phyloP scores from a whole-genome alignment of 2,113 vertebrate species.

The Piaya cayana region DNA sequence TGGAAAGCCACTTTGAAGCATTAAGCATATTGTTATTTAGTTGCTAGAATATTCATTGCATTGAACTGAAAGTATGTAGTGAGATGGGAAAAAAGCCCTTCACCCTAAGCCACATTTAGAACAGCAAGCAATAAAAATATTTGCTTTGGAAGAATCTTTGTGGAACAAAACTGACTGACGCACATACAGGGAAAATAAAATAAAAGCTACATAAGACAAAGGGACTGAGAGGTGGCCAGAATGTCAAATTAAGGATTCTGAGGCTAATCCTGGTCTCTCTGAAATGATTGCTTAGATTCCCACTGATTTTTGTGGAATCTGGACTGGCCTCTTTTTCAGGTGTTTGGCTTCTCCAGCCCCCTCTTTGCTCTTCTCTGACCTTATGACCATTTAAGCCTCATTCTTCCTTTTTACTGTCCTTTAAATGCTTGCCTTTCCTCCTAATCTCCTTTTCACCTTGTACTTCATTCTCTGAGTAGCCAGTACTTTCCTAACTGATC shows the following conservation, averaged over 20 bases:
- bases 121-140: slow-evolving; percentile 67
- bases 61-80: slow-evolving; percentile 40
- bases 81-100: slow-evolving; percentile 34
- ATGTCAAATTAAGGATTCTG: slow-evolving; percentile 36
- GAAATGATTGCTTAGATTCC: not conserved
- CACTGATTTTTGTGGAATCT: not conserved
- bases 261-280: not conserved
- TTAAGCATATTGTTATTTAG: slow-evolving; percentile 57
- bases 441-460: not conserved
- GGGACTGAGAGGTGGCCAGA: slow-evolving; percentile 19
- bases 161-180: slow-evolving; percentile 60
- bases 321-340: not conserved
- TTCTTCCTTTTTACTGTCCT: not conserved
- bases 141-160: slow-evolving; percentile 62
- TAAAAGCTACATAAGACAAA: slow-evolving; percentile 50
- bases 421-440: not conserved
- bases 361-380: not conserved
- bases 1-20: slow-evolving; percentile 59
- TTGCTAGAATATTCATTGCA: slow-evolving; percentile 61
- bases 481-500: not conserved
- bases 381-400: not conserved
- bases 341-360: not conserved
- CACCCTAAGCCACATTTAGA: slow-evolving; percentile 61
- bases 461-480: not conserved
- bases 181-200: slow-evolving; percentile 54